Percentiles rank a stretch among this genome's conserved stretches.
phyloP scores from a whole-genome alignment of 2,797 vertebrate genomes.

The Stomatorhinus walkeri region DNA sequence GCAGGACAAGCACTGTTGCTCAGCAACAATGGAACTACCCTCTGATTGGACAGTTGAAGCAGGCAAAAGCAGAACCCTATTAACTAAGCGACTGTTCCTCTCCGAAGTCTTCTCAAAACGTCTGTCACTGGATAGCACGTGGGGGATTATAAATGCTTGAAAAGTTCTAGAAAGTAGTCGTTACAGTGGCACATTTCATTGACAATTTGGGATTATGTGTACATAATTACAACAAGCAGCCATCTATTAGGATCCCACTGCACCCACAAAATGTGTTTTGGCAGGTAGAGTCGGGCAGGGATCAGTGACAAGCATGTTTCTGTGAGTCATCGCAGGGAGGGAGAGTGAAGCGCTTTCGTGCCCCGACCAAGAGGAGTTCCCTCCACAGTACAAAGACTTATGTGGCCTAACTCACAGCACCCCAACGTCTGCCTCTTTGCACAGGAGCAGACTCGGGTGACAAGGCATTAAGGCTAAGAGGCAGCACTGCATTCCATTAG shows the following conservation, averaged over 20 bases:
- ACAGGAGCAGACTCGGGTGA: not conserved
- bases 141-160: constrained; percentile 16
- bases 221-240: not conserved
- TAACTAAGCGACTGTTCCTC: constrained; percentile 12
- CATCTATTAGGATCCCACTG: not conserved
- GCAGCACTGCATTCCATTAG: not conserved
- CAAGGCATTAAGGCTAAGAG: no score
- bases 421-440: not conserved
- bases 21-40: constrained; percentile 21
- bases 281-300: constrained; percentile 26
- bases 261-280: constrained; percentile 27
- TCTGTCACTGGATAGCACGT: constrained; percentile 29
- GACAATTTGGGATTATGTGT: not conserved
- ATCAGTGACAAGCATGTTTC: constrained; percentile 35
- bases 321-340: constrained; percentile 38
- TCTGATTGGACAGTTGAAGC: constrained; percentile 25
- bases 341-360: constrained; percentile 29
- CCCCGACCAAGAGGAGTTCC: constrained; percentile 41
- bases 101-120: constrained; percentile 19
- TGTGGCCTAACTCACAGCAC: not conserved
- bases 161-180: not conserved
- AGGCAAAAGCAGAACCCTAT: constrained; percentile 24
- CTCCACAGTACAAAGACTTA: constrained; percentile 27
- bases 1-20: constrained; percentile 27
- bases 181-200: constrained; percentile 5